Evolutionary conservation across 2,113 vertebrate species (phyloP), one percentile per base, ranked within the genome.

Genomic region (Scytalopus superciliaris): DNA sequence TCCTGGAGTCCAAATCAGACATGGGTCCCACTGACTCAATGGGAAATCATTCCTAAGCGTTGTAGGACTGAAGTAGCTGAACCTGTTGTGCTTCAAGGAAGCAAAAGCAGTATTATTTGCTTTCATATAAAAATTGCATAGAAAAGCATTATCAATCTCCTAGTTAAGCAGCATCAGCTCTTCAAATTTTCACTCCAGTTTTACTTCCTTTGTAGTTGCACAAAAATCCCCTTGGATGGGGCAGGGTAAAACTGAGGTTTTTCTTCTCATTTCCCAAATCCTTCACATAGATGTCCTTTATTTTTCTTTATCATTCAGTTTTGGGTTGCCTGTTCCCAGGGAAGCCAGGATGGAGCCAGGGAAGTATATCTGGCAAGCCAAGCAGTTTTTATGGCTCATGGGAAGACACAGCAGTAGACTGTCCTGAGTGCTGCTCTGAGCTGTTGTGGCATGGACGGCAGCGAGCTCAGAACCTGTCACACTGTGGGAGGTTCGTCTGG

Each of bases 381-480:
- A 12, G 40, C 27, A 11, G n/a, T 69, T 62, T 10, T 0, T 14
- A 0, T 23, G 59, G 84, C 55, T 77, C 2, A 2, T 3, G 42
- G 77, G 60, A 31, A 53, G 89, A n/a, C 6, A 0, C 14, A 47
- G 45, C 39, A 73, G 21, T 7, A 9, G 73, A 1, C 35, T 28
- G n/a, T 37, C 2, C 3, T 7, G 53, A 23, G 73, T 19, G 27
- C 44, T 14, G 30, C 11, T 52, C 55, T 2, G 3, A 4, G 31
- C 67, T 3, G 45, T 3, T 3, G 0, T 24, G 21, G 66, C 35
- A 3, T 0, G 2, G 22, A 23, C 0, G 1, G 53, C 55, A 39
- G 50, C 2, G 2, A 24, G 55, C 56, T 53, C 21, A 6, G 53
- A 50, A 19, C 45, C 59, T 19, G 19, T 4, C 37, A 12, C 1